Percentiles rank a stretch among this genome's conserved stretches.
These are phyloP conservation scores for Lepisosteus oculatus DNA, from an alignment of 2,113 vertebrate genomes.

Conservation along the genomic window DNA sequence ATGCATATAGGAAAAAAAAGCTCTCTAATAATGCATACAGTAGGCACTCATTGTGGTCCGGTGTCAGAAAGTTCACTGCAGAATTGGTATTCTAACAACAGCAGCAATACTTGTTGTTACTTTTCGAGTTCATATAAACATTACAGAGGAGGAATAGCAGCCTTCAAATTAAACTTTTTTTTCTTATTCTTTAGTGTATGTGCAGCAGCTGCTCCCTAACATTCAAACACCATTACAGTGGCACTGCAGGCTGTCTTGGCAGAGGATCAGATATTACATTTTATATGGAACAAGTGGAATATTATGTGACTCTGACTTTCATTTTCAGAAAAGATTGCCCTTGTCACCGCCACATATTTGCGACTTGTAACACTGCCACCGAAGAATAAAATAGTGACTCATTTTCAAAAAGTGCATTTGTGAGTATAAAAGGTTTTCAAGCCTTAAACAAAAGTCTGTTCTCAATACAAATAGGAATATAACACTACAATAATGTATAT, in stretches of 20 bases:
- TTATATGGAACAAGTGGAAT: slow-evolving; percentile 7
- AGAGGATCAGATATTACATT: slow-evolving; percentile 8
- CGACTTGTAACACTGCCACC: background rate
- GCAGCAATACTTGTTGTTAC: background rate
- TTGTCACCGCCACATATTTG: slow-evolving; percentile 8
- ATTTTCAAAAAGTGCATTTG: slow-evolving; percentile 2
- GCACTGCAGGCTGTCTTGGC: slow-evolving; percentile 11
- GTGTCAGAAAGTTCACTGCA: background rate
- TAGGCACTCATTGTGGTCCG: background rate
- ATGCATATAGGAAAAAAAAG: no score
- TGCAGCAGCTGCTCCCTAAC: background rate
- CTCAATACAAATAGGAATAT: background rate
- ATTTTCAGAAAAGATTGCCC: slow-evolving; percentile 12
- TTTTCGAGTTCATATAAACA: background rate
- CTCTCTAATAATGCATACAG: no score
- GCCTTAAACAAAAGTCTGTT: background rate
- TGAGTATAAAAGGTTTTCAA: slow-evolving; percentile 2
- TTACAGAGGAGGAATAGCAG: background rate
- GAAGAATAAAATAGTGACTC: background rate
- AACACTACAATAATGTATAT: background rate
- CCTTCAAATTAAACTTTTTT: background rate
- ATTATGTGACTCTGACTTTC: slow-evolving; percentile 9
- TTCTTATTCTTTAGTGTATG: background rate
- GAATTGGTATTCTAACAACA: background rate
- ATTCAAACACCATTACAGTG: slow-evolving; percentile 3